Evolutionary conservation across 2,888 invertebrate genomes (phyloP).

Genomic region (Autographa pulchrina): DNA sequence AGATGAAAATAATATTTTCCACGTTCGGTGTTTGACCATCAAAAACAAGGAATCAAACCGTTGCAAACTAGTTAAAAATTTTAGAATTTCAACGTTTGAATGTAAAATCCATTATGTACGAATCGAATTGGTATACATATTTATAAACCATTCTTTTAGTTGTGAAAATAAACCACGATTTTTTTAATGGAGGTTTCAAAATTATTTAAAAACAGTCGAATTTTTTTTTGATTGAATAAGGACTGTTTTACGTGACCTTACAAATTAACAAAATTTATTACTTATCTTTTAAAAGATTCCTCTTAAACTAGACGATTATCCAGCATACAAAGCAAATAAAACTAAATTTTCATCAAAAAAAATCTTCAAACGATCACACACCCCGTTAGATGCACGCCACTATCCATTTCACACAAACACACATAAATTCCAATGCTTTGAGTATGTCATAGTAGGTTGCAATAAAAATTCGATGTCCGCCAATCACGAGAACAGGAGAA

Average conservation of each 20-base stretch:
- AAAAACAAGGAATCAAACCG: slow-evolving; percentile 30
- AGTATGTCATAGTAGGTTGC: slow-evolving; percentile 47
- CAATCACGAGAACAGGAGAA: slow-evolving; percentile 69
- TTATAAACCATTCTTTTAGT: not conserved
- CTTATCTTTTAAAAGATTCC: too few relatives aligned
- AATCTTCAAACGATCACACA: slow-evolving; percentile 40
- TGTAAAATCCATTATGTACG: slow-evolving; percentile 30
- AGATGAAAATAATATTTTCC: slow-evolving; percentile 38
- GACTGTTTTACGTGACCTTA: too few relatives aligned
- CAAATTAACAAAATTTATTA: slow-evolving; percentile 13
- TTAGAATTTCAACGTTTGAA: slow-evolving; percentile 28
- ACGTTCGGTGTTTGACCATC: slow-evolving; percentile 23
- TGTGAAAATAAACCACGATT: not conserved
- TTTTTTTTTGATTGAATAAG: too few relatives aligned
- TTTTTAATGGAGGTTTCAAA: not conserved
- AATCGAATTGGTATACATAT: not conserved
- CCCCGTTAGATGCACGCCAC: slow-evolving; percentile 16
- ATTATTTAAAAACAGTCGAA: too few relatives aligned
- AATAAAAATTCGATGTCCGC: slow-evolving; percentile 68
- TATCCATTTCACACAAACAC: slow-evolving; percentile 31
- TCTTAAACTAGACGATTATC: too few relatives aligned
- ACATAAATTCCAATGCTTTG: slow-evolving; percentile 44
- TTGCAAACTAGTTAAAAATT: slow-evolving; percentile 32
- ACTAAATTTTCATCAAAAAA: slow-evolving; percentile 32
- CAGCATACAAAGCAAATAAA: too few relatives aligned